Evolutionary conservation across 2,888 invertebrate species (phyloP).

Genomic region (Chloroclysta siterata): DNA sequence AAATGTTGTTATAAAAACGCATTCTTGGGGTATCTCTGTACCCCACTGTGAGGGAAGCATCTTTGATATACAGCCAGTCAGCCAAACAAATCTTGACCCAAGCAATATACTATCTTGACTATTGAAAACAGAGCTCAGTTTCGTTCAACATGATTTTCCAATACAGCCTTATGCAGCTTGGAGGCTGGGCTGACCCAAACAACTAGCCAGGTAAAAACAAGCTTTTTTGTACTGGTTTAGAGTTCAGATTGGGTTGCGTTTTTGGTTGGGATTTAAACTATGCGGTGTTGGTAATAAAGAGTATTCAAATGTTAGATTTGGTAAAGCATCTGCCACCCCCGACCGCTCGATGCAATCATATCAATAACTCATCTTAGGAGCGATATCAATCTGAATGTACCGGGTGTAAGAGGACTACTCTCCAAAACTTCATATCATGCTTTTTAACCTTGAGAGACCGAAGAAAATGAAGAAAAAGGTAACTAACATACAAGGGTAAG

Average conservation of each 20-base stretch:
- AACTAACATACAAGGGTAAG: too few species aligned
- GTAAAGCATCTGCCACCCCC: constrained; percentile 69
- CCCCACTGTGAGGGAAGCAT: constrained; percentile 73
- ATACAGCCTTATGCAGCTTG: constrained; percentile 17
- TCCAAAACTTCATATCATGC: too few species aligned
- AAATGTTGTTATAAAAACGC: constrained; percentile 70
- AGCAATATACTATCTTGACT: constrained; percentile 29
- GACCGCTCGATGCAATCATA: constrained; percentile 61
- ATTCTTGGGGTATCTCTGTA: constrained; percentile 65
- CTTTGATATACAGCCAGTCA: constrained; percentile 54
- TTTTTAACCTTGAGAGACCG: too few species aligned
- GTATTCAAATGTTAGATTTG: constrained; percentile 51
- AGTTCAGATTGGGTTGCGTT: constrained; percentile 16
- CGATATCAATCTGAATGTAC: constrained; percentile 51
- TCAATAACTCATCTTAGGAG: constrained; percentile 56
- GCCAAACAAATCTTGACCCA: constrained; percentile 7
- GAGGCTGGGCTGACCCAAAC: neutral
- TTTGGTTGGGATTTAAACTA: constrained; percentile 39
- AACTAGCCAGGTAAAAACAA: constrained; percentile 3
- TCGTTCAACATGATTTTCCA: constrained; percentile 2
- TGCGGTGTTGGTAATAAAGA: constrained; percentile 53
- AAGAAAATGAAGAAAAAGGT: too few species aligned
- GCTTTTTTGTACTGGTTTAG: constrained; percentile 6
- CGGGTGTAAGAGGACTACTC: too few species aligned
- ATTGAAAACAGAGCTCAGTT: constrained; percentile 31